phyloP scores from a whole-genome alignment of 2,113 vertebrate species.

The Heterochromis multidens region DNA sequence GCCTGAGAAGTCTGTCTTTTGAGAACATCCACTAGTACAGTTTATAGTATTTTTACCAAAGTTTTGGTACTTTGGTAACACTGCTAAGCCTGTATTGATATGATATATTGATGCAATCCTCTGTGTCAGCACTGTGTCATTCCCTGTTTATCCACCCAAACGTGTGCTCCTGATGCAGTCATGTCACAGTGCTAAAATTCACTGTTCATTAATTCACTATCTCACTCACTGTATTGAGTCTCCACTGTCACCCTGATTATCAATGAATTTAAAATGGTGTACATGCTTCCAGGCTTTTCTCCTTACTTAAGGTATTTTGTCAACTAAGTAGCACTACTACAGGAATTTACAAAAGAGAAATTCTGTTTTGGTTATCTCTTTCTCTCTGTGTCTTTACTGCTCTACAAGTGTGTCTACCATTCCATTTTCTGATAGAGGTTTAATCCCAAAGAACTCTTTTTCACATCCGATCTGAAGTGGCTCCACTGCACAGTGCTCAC shows the following conservation, averaged over 20 bases:
- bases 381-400: neutral
- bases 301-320: neutral
- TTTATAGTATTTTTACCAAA: too few relatives aligned
- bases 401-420: neutral
- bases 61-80: too few relatives aligned
- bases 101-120: too few relatives aligned
- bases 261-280: conserved; percentile 21
- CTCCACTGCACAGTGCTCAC: neutral
- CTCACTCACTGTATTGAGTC: conserved; percentile 77
- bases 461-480: conserved; percentile 12
- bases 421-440: neutral
- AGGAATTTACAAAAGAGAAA: neutral
- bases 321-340: neutral
- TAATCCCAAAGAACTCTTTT: conserved; percentile 12
- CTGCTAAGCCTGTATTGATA: too few relatives aligned
- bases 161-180: conserved; percentile 3
- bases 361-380: too few relatives aligned
- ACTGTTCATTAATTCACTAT: conserved; percentile 80
- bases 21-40: neutral
- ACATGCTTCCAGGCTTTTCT: neutral
- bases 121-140: neutral
- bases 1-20: too few relatives aligned
- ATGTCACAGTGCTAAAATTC: conserved; percentile 12
- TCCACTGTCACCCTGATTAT: conserved; percentile 53
- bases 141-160: conserved; percentile 22